A percentile compares a stretch with the other conserved stretches of the same genome.
Conservation (phyloP, 2,113 vertebrate genomes). For the Symphodus melops region DNA sequence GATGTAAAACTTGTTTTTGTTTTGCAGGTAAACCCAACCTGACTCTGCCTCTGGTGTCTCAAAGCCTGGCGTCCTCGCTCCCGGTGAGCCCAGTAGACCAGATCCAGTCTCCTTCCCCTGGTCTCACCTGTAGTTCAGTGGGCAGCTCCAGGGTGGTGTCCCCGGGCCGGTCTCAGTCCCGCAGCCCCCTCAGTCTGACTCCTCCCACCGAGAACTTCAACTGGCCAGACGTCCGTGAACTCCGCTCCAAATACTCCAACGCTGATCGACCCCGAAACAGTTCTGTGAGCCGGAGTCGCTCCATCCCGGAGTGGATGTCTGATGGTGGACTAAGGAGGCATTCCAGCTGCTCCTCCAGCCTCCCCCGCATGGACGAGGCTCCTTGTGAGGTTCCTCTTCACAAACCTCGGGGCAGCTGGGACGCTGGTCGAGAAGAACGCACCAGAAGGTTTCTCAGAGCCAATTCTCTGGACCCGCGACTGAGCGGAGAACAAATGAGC, state of each 20-base stretch:
- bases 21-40: slow-evolving; percentile 77
- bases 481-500: slow-evolving; percentile 20
- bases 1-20: too few species aligned
- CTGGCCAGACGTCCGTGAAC: slow-evolving; percentile 90
- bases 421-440: not conserved
- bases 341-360: slow-evolving; percentile 66
- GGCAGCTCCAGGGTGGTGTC: slow-evolving; percentile 16
- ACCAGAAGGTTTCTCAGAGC: slow-evolving; percentile 55
- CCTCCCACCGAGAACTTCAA: slow-evolving; percentile 77
- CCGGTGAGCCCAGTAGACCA: slow-evolving; percentile 48
- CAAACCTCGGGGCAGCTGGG: not conserved
- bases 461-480: slow-evolving; percentile 70
- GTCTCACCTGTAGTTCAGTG: not conserved
- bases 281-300: slow-evolving; percentile 45
- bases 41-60: slow-evolving; percentile 55
- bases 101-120: not conserved
- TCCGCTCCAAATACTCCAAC: slow-evolving; percentile 85
- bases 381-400: not conserved
- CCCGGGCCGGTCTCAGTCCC: slow-evolving; percentile 30
- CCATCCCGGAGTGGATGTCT: slow-evolving; percentile 77
- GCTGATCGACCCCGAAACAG: not conserved
- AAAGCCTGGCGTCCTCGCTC: slow-evolving; percentile 28
- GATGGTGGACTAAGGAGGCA: slow-evolving; percentile 50
- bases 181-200: slow-evolving; percentile 80
- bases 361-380: not conserved